Evolutionary conservation across 53 echinoderm and acorn worm genomes (phyloP).

Genomic region (Stichopus horrens): DNA sequence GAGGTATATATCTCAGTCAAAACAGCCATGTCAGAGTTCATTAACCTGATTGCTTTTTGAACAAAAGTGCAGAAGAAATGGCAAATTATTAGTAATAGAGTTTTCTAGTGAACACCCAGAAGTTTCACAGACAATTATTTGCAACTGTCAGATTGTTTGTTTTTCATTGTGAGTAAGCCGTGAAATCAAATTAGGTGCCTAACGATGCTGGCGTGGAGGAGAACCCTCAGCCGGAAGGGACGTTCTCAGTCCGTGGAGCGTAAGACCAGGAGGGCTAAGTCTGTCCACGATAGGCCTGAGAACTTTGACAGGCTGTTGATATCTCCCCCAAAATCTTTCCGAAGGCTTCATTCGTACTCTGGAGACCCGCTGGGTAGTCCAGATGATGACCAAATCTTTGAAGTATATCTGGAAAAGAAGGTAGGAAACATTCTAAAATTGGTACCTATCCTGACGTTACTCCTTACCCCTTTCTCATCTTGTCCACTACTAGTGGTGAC

Average conservation of each 20-base stretch:
- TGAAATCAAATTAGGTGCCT: background rate
- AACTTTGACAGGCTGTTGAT: conserved; percentile 51
- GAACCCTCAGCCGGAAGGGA: conserved; percentile 33
- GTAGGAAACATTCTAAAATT: background rate
- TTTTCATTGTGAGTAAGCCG: too few relatives aligned
- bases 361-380: background rate
- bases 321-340: conserved; percentile 48
- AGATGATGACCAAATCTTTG: conserved; percentile 18
- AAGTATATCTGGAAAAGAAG: background rate
- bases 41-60: too few relatives aligned
- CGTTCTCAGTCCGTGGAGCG: conserved; percentile 62
- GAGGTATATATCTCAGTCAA: too few relatives aligned
- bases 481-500: too few relatives aligned
- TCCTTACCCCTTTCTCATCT: too few relatives aligned
- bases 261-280: conserved; percentile 54
- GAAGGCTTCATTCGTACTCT: conserved; percentile 49
- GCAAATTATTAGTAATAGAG: too few relatives aligned
- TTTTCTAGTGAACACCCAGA: too few relatives aligned
- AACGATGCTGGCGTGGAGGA: conserved; percentile 48
- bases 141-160: too few relatives aligned
- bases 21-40: too few relatives aligned
- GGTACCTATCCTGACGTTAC: too few relatives aligned
- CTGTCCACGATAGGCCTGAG: conserved; percentile 46
- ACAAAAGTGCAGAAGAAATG: too few relatives aligned
- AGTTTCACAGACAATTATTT: too few relatives aligned